Evolutionary conservation across 2,797 vertebrate genomes (phyloP).

Genomic region (Strix occidentalis): DNA sequence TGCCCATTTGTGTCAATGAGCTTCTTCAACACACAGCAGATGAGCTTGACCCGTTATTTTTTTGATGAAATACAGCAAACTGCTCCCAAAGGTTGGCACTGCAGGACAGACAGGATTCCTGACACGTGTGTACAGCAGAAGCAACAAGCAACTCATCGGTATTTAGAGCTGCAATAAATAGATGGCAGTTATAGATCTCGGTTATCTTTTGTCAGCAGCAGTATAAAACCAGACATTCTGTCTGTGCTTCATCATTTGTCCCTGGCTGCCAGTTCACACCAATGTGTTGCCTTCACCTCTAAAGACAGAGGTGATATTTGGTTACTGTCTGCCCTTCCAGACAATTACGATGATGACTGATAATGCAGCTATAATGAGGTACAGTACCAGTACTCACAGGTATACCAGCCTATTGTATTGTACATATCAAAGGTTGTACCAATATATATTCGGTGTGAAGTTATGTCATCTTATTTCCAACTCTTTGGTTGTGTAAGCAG

Average conservation of each 20-base stretch:
- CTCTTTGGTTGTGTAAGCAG: neutral
- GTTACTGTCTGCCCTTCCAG: neutral
- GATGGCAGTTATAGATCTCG: neutral
- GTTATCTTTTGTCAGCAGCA: neutral
- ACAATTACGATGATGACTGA: neutral
- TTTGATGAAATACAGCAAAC: neutral
- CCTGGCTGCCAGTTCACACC: neutral
- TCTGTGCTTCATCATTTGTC: neutral
- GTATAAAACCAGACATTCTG: neutral
- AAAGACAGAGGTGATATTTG: neutral
- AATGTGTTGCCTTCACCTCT: neutral
- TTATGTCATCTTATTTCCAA: neutral
- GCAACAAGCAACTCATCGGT: neutral
- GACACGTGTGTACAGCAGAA: rapidly evolving
- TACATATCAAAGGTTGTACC: neutral
- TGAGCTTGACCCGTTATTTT: neutral
- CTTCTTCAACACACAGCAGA: neutral
- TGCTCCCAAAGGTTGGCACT: neutral
- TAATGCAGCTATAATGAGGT: neutral
- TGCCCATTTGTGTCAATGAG: neutral
- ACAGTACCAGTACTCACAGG: neutral
- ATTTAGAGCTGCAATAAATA: neutral
- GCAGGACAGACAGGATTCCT: neutral
- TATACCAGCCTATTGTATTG: neutral
- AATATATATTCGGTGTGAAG: neutral